These are phyloP conservation scores for Thereva unica DNA, from an alignment of 2,888 invertebrate genomes.

Conservation along the genomic window DNA sequence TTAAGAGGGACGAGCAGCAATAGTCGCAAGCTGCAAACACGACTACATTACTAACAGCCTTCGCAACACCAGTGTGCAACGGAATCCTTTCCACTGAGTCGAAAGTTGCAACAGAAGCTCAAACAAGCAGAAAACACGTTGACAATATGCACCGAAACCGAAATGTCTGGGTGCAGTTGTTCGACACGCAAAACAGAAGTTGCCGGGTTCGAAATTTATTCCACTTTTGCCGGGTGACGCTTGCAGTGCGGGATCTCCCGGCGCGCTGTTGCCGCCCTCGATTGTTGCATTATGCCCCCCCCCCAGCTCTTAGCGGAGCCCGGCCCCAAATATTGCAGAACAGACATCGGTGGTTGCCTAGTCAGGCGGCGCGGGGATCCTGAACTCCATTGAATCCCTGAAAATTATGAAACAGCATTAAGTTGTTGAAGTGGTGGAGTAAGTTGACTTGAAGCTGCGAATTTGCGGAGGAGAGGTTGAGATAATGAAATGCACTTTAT, in stretches of 20 bases:
- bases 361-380: conserved; percentile 1
- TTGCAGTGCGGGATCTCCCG: conserved; percentile 11
- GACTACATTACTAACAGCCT: too few relatives aligned
- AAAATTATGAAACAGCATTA: conserved; percentile 10
- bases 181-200: conserved; percentile 36
- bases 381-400: conserved; percentile 21
- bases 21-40: too few relatives aligned
- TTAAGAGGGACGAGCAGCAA: too few relatives aligned
- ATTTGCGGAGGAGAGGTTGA: too few relatives aligned
- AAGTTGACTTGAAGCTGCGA: too few relatives aligned
- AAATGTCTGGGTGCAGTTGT: conserved; percentile 30
- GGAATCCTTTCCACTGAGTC: conserved; percentile 16
- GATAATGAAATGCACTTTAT: too few relatives aligned
- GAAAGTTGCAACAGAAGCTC: conserved; percentile 36
- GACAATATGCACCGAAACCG: conserved; percentile 28
- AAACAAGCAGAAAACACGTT: conserved; percentile 37
- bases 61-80: too few relatives aligned
- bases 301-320: neutral
- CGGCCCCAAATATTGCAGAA: neutral
- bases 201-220: conserved; percentile 9
- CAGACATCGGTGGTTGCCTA: conserved; percentile 7
- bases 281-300: conserved; percentile 3
- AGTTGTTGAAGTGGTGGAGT: too few relatives aligned
- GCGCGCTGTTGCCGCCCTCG: conserved; percentile 20
- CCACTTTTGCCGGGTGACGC: conserved; percentile 9